Conservation (phyloP, 2,888 invertebrate species). For the Harpagoxenus sublaevis region DNA sequence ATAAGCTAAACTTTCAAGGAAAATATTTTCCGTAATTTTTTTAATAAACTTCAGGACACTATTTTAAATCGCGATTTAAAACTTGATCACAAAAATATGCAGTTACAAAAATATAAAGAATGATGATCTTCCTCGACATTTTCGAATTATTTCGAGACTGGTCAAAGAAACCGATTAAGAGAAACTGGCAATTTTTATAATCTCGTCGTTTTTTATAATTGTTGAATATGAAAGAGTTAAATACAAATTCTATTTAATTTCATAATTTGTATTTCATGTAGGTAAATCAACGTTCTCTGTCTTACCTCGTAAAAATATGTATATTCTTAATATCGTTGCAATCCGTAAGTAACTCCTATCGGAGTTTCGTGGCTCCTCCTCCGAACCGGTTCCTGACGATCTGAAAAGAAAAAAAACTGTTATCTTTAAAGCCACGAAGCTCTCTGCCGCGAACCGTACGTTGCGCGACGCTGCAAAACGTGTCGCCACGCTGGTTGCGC, state of each 20-base stretch:
- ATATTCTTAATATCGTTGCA: slow-evolving; percentile 8
- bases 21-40: background rate
- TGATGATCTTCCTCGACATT: background rate
- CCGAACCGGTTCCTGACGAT: slow-evolving; percentile 29
- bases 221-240: background rate
- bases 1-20: background rate
- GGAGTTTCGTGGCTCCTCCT: slow-evolving; percentile 19
- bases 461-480: background rate
- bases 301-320: background rate
- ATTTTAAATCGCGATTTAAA: background rate
- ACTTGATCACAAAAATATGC: background rate
- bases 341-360: background rate
- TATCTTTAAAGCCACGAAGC: slow-evolving; percentile 19
- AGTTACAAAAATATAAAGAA: background rate
- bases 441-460: background rate
- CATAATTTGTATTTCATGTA: background rate
- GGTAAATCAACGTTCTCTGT: background rate
- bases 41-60: background rate
- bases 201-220: background rate
- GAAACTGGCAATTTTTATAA: background rate
- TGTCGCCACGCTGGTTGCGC: slow-evolving; percentile 33
- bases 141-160: background rate
- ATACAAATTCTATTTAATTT: slow-evolving; percentile 5
- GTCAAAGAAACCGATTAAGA: background rate
- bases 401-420: slow-evolving; percentile 7